Conservation (phyloP, 1,140 invertebrate genomes). For the Steinernema khuongi region DNA sequence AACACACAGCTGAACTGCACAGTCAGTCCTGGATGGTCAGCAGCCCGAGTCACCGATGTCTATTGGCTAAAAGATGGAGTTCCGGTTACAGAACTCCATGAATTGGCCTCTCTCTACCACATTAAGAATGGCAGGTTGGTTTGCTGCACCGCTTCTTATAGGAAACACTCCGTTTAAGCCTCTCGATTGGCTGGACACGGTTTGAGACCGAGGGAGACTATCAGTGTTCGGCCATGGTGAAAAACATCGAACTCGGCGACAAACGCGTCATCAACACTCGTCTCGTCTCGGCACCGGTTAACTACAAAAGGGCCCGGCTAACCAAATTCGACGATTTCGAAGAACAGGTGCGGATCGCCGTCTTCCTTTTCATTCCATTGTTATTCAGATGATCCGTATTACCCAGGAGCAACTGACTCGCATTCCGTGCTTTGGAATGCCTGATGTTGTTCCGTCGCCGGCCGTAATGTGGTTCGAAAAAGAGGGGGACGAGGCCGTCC, state of each 20-base stretch:
- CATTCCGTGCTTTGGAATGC: conserved; percentile 35
- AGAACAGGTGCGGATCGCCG: neutral
- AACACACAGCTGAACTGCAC: neutral
- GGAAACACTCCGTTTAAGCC: neutral
- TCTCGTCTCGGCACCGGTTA: neutral
- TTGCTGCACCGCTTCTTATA: neutral
- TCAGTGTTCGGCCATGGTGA: neutral
- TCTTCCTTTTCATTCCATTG: neutral
- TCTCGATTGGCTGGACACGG: neutral
- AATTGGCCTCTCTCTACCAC: neutral
- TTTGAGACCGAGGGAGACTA: neutral
- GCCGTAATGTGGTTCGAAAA: conserved; percentile 50
- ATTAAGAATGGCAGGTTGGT: neutral
- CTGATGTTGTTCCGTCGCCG: conserved; percentile 45
- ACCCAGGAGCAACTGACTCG: conserved; percentile 27
- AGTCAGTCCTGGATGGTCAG: neutral
- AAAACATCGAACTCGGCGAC: neutral
- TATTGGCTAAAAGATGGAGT: neutral
- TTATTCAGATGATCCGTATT: conserved; percentile 30
- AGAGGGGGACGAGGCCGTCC: conserved; percentile 42
- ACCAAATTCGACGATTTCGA: conserved; percentile 6
- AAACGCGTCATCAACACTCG: neutral
- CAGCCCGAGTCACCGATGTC: neutral
- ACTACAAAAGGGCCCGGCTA: neutral
- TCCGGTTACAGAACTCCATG: neutral